phyloP scores from a whole-genome alignment of 2,888 invertebrate genomes.

The Leptinotarsa haldemani region DNA sequence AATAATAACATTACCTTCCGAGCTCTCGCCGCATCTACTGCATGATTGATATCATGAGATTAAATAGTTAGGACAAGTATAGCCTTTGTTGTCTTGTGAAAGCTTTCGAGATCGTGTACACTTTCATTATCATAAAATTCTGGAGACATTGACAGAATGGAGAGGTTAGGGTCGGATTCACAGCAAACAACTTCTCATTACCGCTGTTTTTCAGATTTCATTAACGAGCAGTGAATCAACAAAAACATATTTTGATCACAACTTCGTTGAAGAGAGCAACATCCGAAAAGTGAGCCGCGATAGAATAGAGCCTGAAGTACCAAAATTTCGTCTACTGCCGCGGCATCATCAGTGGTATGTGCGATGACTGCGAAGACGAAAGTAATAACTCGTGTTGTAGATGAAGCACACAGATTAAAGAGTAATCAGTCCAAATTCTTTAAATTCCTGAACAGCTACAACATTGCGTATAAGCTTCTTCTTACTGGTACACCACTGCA shows the following conservation, averaged over 20 bases:
- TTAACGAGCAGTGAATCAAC: too few species aligned
- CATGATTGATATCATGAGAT: constrained; percentile 41
- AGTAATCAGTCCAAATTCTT: constrained; percentile 97
- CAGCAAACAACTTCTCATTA: neutral
- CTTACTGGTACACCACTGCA: constrained; percentile 98
- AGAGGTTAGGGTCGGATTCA: neutral
- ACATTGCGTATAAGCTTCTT: constrained; percentile 93
- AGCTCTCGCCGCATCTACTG: constrained; percentile 30
- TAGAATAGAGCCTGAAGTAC: too few species aligned
- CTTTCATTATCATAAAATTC: neutral
- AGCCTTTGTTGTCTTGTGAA: constrained; percentile 17
- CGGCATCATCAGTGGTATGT: too few species aligned
- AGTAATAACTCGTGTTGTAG: constrained; percentile 76
- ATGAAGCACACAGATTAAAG: constrained; percentile 98
- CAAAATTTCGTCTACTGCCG: too few species aligned
- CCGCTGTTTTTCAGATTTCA: neutral
- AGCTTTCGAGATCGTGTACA: constrained; percentile 10
- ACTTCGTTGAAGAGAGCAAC: too few species aligned
- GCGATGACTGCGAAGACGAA: too few species aligned
- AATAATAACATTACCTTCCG: constrained; percentile 47
- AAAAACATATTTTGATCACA: too few species aligned
- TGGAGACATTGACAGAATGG: constrained; percentile 3
- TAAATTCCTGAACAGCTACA: constrained; percentile 89
- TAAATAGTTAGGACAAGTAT: constrained; percentile 32
- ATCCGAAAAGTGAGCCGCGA: too few species aligned